Evolutionary conservation across 2,113 vertebrate species (phyloP), one percentile per base, ranked within the genome.

Genomic region (Thunnus thynnus): DNA sequence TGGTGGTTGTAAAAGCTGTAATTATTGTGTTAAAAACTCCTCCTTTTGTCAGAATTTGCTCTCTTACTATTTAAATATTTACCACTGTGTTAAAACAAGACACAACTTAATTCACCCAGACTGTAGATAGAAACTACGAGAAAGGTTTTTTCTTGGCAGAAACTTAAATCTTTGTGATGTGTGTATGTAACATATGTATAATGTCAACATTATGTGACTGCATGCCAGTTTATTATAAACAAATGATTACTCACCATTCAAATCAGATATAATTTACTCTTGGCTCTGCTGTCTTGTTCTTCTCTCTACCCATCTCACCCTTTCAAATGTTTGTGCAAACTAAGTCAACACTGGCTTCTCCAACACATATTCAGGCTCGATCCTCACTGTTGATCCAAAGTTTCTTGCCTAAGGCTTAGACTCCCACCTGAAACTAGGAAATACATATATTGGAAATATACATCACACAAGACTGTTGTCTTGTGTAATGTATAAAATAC

Each of bases 331-430:
- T 72, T 73, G 66, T 72, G 16, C 74, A 75, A 85, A 72, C 50
- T 50, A 76, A 76, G 81, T 78, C 70, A 70, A 68, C 27, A 32
- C 50, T 44, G 48, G 27, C 54, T 55, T 68, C 54, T 66, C 65
- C 64, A 64, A 48, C 63, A 71, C 30, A 61, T 67, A 58, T 77
- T 63, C 66, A 51, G 25, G 17, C 32, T 27, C 72, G 18, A 27
- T 44, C 65, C 60, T 72, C 25, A 32, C 18, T 76, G 70, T 61
- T 16, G 7, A 51, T 25, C 44, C n/a, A 27, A 22, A 20, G 46
- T 54, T 78, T 75, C 57, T 82, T 57, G 76, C 75, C 77, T 61
- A 13, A 84, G 67, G 74, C 71, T 76, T 41, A 54, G 52, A 67
- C 78, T 75, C 14, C 32, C 46, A 50, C 57, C 17, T 61, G 41